Evolutionary conservation across 2,888 invertebrate genomes (phyloP), one percentile per base, ranked within the genome.

Genomic region (Volucella inflata): DNA sequence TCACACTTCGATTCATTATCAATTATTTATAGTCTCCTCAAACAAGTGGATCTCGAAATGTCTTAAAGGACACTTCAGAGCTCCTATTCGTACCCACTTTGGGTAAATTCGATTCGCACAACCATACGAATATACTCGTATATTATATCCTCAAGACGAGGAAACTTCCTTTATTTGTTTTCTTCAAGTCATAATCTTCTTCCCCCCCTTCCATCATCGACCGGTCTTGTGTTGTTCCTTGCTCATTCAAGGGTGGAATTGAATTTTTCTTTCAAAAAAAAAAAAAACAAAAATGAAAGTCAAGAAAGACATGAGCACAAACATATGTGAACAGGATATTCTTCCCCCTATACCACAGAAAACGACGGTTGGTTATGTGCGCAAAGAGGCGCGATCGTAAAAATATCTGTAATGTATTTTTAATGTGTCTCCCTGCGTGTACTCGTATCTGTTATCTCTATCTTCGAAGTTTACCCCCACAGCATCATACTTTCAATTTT

Each of bases 351-450:
- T 30, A 30, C 30, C 21, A 6, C 36, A 67, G 21, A 14, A 53
- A 4, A 67, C 30, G 51, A n/a, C n/a, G n/a, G n/a, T n/a, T n/a
- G n/a, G 53, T 46, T 21, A 14, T 65, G 57, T 71, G 44, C 57
- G 55, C 46, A 67, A 38, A 30, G 48, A 57, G 57, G 17, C 64
- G 40, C 42, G 64, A 55, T 68, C 62, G 78, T 70, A 79, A 78
- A 79, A 64, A 62, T 70, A 68, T 83, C 72, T 57, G 57, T 83
- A 83, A 83, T 79, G 83, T 79, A 79, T 83, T 83, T 83, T 83
- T 83, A 78, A 83, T 78, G 83, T 59, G 62, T 38, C 68, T 68
- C 44, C 16, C 16, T 44, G 60, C 36, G 50, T 77, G 55, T 11
- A 55, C 53, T 70, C 4, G 62, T 53, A 62, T 55, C 70, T 64